Evolutionary conservation across 2,797 vertebrate species (phyloP), one percentile per base, ranked within the genome.

Genomic region (Etheostoma perlongum): DNA sequence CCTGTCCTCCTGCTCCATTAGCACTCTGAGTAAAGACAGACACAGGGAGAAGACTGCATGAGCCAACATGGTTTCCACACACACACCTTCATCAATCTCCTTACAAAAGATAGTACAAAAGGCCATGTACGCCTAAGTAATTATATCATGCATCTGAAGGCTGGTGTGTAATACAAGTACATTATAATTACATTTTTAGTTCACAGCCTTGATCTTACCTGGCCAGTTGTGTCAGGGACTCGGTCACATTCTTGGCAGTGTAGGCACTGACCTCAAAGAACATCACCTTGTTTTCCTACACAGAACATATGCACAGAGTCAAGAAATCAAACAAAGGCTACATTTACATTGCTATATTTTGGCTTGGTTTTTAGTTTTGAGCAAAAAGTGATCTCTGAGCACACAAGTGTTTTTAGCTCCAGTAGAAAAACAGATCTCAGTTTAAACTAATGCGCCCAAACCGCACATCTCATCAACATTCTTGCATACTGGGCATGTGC

Each of bases 251-350:
- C 87, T 86, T 92, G 36, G 96, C 96, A 0, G 95, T 96, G 85
- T 84, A 96, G 49, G 97, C 97, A 14, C 97, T 98, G 95, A 97
- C 97, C 90, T 99, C 97, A 16, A 93, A 97, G 92, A 98, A 98
- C 88, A 97, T 95, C 85, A 98, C 89, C 58, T 78, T 92, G 76
- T 92, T 94, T 53, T 96, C 96, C 98, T 99, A 67, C 11, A 48
- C 13, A 27, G 27, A 16, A 40, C 36, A 51, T 8, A 67, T 6
- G 19, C 7, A 74, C 15, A 68, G 25, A 40, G 10, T 40, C 36
- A 52, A 61, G 13, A 7, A 21, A 14, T 42, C 19, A 44, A 76
- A n/a, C 14, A 23, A 3, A 59, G 16, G 40, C 13, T 40, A 36
- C 36, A 36, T 36, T 40, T 40, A 11, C 36, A 40, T 11, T 40